Percentiles rank a stretch among this genome's conserved stretches.
phyloP scores from a whole-genome alignment of 2,113 vertebrate species.

The Leptosomus discolor region DNA sequence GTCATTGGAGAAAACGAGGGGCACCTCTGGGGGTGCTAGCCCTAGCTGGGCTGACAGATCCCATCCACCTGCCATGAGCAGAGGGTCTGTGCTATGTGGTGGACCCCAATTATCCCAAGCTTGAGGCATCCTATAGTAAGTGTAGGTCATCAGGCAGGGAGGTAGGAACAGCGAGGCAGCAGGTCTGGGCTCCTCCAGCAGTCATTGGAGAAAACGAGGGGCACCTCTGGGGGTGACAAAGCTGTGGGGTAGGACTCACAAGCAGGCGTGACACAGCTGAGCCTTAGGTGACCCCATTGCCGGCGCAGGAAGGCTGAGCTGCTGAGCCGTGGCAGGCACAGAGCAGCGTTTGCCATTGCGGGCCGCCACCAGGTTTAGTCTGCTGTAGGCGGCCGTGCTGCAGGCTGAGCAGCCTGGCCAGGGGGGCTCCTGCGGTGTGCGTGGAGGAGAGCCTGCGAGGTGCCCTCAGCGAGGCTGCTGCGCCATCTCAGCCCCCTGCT shows the following conservation, averaged over 20 bases:
- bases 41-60: background rate
- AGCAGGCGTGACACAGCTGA: background rate
- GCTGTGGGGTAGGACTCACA: background rate
- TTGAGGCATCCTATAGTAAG: background rate
- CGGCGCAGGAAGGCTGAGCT: fast-evolving
- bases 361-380: background rate
- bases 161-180: background rate
- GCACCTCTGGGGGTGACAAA: background rate
- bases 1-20: background rate
- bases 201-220: background rate
- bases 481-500: fast-evolving
- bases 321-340: background rate
- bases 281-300: background rate
- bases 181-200: background rate
- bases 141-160: background rate
- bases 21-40: background rate
- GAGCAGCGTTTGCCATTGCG: background rate
- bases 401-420: background rate
- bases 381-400: background rate
- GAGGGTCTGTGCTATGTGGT: fast-evolving
- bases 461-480: background rate
- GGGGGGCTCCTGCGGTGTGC: background rate
- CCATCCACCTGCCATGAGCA: background rate
- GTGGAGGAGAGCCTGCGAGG: too few species aligned
- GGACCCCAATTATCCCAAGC: background rate